Conservation (phyloP, 2,888 invertebrate species). For the Minunthozetes semirufus region DNA sequence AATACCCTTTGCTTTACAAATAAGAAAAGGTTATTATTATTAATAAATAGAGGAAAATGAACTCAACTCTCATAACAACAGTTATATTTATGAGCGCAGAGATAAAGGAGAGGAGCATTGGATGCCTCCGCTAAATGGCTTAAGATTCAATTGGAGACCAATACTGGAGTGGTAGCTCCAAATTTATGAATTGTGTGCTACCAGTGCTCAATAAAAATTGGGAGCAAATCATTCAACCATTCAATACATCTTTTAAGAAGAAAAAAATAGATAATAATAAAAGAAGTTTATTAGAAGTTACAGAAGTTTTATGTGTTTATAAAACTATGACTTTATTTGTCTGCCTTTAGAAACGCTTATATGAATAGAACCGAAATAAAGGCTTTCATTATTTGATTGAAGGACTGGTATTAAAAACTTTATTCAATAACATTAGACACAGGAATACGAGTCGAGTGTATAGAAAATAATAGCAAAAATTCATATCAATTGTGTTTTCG, state of each 20-base stretch:
- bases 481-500: conserved; percentile 8
- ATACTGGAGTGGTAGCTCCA: neutral
- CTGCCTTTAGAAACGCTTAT: neutral
- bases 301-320: neutral
- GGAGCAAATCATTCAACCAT: conserved; percentile 18
- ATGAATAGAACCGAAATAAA: neutral
- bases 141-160: neutral
- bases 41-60: conserved; percentile 2
- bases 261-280: neutral
- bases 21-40: neutral
- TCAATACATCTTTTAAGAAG: neutral
- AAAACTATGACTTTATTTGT: conserved; percentile 12
- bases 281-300: neutral
- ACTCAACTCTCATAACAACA: neutral
- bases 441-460: too few species aligned
- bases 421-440: too few species aligned
- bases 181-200: neutral
- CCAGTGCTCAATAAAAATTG: neutral
- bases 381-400: too few species aligned
- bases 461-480: too few species aligned
- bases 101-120: neutral
- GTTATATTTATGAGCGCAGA: neutral
- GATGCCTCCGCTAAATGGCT: neutral
- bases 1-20: neutral
- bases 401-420: too few species aligned